Percentiles rank a stretch among this genome's conserved stretches.
These are phyloP conservation scores for Xenops minutus DNA, from an alignment of 2,797 vertebrate genomes.

Conservation along the genomic window DNA sequence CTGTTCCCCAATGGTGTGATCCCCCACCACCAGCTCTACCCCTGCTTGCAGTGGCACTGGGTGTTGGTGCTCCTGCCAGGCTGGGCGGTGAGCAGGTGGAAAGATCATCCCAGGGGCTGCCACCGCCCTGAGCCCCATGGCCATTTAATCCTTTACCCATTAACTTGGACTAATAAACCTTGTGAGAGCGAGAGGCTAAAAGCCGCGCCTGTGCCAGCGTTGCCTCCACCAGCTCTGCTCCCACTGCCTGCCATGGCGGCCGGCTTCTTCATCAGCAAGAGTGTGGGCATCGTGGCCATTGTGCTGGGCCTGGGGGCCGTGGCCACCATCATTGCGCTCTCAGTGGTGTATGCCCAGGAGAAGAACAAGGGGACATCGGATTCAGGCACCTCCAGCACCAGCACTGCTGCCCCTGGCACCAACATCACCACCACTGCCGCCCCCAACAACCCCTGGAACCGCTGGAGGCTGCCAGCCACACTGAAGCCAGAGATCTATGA, in stretches of 20 bases:
- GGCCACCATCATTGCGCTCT: constrained; percentile 85
- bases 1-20: accelerated
- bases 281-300: constrained; percentile 74
- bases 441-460: constrained; percentile 75
- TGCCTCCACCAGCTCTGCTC: accelerated
- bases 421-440: accelerated
- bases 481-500: constrained; percentile 79
- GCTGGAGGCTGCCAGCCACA: constrained; percentile 78
- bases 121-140: constrained; percentile 13
- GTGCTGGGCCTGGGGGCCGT: constrained; percentile 74
- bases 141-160: constrained; percentile 75
- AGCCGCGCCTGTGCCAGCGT: not conserved
- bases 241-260: constrained; percentile 80
- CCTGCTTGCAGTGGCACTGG: accelerated
- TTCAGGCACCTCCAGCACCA: accelerated
- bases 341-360: constrained; percentile 86
- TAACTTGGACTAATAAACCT: constrained; percentile 38
- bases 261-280: constrained; percentile 87
- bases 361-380: not conserved
- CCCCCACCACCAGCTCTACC: accelerated
- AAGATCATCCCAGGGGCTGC: not conserved
- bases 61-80: not conserved
- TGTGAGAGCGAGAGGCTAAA: constrained; percentile 29
- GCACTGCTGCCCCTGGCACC: accelerated
- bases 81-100: accelerated